phyloP scores from a whole-genome alignment of 2,888 invertebrate genomes.

The Cataglyphis cursor region DNA sequence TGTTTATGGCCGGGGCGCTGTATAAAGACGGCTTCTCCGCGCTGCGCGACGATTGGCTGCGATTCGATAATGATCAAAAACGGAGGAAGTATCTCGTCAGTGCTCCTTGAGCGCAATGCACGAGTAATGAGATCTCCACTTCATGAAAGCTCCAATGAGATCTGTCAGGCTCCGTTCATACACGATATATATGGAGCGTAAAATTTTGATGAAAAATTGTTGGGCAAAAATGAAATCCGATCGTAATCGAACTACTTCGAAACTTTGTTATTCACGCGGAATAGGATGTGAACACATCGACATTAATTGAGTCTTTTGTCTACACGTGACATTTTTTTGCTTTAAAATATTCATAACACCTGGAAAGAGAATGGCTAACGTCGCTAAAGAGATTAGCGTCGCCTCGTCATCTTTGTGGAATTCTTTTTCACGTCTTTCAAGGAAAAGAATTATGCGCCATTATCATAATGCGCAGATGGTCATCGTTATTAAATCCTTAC shows the following conservation, averaged over 20 bases:
- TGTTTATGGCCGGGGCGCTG: not conserved
- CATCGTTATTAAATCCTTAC: not conserved
- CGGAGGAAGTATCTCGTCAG: slow-evolving; percentile 51
- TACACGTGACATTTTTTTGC: not conserved
- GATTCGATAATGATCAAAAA: slow-evolving; percentile 44
- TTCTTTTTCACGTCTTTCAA: not conserved
- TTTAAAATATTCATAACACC: slow-evolving; percentile 7
- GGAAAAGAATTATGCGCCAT: not conserved
- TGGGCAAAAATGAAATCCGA: not conserved
- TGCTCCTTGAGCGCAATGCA: slow-evolving; percentile 25
- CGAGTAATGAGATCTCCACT: slow-evolving; percentile 14
- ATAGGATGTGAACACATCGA: not conserved
- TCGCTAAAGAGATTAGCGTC: slow-evolving; percentile 14
- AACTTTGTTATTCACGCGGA: slow-evolving; percentile 5
- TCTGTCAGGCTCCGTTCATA: not conserved
- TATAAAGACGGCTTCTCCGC: not conserved
- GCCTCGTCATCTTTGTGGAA: not conserved
- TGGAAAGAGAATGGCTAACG: not conserved
- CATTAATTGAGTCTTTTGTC: slow-evolving; percentile 15
- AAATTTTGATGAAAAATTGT: slow-evolving; percentile 17
- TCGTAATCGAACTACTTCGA: not conserved
- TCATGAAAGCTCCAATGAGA: slow-evolving; percentile 6
- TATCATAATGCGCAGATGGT: slow-evolving; percentile 25
- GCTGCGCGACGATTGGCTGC: not conserved
- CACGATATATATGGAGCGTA: not conserved